These are phyloP conservation scores for Gymnocephalus cernua DNA, from an alignment of 2,113 vertebrate genomes.

Conservation along the genomic window DNA sequence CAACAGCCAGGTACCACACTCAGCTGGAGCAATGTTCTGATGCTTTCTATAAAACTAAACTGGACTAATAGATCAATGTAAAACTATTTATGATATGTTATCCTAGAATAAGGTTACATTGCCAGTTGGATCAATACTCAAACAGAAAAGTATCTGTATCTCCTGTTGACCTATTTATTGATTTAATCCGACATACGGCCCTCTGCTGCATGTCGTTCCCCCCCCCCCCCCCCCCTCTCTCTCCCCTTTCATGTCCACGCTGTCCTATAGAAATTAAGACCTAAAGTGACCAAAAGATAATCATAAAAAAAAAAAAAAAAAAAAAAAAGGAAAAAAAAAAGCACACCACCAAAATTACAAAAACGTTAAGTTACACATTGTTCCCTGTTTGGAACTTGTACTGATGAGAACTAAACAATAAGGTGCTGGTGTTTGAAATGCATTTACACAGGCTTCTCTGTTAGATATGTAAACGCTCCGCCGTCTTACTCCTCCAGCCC, in stretches of 20 bases:
- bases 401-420: background rate
- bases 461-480: background rate
- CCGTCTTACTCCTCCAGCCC: slow-evolving; percentile 59
- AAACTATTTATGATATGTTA: background rate
- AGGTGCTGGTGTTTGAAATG: background rate
- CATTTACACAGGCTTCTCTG: background rate
- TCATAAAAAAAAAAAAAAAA: too few species aligned
- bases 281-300: too few species aligned
- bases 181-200: too few species aligned
- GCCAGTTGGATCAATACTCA: background rate
- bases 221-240: too few species aligned
- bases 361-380: background rate
- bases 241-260: too few species aligned
- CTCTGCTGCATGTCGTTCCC: too few species aligned
- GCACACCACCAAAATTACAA: background rate
- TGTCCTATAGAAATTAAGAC: too few species aligned
- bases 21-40: background rate
- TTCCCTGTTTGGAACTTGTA: background rate
- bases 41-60: background rate
- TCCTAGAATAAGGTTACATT: background rate
- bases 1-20: slow-evolving; percentile 82
- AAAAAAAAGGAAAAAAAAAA: background rate
- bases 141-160: background rate
- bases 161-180: too few species aligned
- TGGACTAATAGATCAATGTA: background rate